Percentiles rank a stretch among this genome's conserved stretches.
Evolutionary conservation across 2,888 invertebrate species (phyloP).

Genomic region (Perizoma flavofasciatum): DNA sequence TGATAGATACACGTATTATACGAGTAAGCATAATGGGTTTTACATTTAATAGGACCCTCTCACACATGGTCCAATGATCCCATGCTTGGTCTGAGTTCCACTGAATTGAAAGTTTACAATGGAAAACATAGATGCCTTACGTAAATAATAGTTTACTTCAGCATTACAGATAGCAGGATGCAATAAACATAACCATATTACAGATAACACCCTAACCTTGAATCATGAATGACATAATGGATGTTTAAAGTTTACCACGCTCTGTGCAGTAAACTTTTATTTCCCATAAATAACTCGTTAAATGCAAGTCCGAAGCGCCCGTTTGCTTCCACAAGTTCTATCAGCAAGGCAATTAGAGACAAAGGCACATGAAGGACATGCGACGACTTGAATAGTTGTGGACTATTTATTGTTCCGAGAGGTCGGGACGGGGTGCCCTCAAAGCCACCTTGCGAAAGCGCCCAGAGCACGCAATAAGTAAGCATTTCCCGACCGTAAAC

Average conservation of each 20-base stretch:
- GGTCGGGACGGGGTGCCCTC: conserved; percentile 33
- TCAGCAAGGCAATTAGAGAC: conserved; percentile 57
- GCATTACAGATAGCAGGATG: conserved; percentile 16
- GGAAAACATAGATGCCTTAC: no score
- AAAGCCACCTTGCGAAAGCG: conserved; percentile 46
- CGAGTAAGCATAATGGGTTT: conserved; percentile 6
- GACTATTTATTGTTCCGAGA: conserved; percentile 52
- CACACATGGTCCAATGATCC: conserved; percentile 9
- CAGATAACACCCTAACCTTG: conserved; percentile 54
- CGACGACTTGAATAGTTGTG: conserved; percentile 46
- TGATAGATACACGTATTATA: conserved; percentile 20
- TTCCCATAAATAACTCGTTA: conserved; percentile 65
- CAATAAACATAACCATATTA: conserved; percentile 34
- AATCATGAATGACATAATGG: conserved; percentile 48
- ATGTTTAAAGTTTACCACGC: conserved; percentile 41
- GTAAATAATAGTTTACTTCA: conserved; percentile 15
- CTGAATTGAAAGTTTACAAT: neutral
- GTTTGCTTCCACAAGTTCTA: conserved; percentile 53
- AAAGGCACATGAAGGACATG: conserved; percentile 49
- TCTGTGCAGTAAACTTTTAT: conserved; percentile 55
- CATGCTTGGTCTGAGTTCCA: conserved; percentile 2
- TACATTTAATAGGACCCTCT: conserved; percentile 6
- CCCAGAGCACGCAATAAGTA: conserved; percentile 8
- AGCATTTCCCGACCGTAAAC: conserved; percentile 1
- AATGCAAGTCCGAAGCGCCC: conserved; percentile 47